Percentiles rank a stretch among this genome's conserved stretches.
phyloP scores from a whole-genome alignment of 1,140 invertebrate genomes.

The Sarcophaga bullata region DNA sequence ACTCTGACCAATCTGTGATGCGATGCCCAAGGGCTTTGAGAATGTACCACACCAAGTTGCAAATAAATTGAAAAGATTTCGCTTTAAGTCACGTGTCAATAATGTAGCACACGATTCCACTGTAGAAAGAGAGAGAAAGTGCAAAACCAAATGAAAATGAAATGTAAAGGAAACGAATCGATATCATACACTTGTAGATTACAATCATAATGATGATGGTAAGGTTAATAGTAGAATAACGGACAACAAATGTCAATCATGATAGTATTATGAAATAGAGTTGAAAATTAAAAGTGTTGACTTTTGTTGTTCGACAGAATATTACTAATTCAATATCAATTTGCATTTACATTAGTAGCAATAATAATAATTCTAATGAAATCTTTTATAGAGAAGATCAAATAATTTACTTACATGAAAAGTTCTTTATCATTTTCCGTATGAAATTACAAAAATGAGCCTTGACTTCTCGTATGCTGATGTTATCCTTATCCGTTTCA shows the following conservation, averaged over 20 bases:
- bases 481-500: conserved; percentile 88
- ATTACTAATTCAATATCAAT: not conserved
- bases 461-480: conserved; percentile 83
- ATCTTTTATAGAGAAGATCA: conserved; percentile 48
- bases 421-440: conserved; percentile 91
- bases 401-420: conserved; percentile 84
- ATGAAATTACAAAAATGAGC: conserved; percentile 95
- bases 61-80: conserved; percentile 91
- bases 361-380: not conserved
- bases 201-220: not conserved
- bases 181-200: not conserved
- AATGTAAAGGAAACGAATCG: not conserved
- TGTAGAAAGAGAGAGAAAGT: conserved; percentile 69
- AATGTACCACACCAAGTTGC: conserved; percentile 92
- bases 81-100: conserved; percentile 85
- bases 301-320: not conserved
- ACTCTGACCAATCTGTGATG: conserved; percentile 57
- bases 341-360: not conserved
- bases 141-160: too few species aligned
- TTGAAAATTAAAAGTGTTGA: too few species aligned
- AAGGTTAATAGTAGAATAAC: too few species aligned
- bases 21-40: conserved; percentile 69
- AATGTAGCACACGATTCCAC: conserved; percentile 88
- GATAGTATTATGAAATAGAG: too few species aligned
- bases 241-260: too few species aligned